Base-by-base conservation (phyloP, 2,888 invertebrate genomes). In the Spodoptera exigua region DNA sequence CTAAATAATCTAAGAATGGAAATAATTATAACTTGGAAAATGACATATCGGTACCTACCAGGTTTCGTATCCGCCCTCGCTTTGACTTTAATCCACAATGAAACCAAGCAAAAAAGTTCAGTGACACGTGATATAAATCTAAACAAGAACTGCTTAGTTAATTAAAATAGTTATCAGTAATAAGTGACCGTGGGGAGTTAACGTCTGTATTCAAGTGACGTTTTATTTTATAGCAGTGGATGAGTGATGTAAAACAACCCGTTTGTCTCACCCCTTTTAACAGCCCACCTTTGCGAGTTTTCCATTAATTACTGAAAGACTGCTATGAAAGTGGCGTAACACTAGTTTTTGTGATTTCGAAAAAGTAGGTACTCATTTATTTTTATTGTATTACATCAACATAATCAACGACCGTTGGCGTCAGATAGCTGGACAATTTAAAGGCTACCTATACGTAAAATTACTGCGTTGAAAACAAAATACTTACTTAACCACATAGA, bases 221-320 rank as follows among this genome's bases (percentile, higher is more conserved):
- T 41, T 47, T 36, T 54, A 55, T 72, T 67, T 55, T 12, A 60
- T 56, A 39, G 7, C 67, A 74, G 76, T 81, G 81, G 81, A 74
- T 84, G 80, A 70, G 75, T 49, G 70, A 59, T 80, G 81, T 82
- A 81, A 85, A 82, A 71, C 78, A 81, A 87, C 81, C 83, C 71
- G 76, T 57, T 70, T 62, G 82, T 88, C 81, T 91, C 90, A 89
- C 90, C 92, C 92, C 89, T 92, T 92, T 92, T 90, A 89, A 90
- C 84, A 85, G 76, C 89, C 83, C 85, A 80, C 87, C 84, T 85
- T 86, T 83, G 87, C 85, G 79, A 78, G 82, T 82, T 87, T 87
- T 85, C 80, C 83, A 85, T 83, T 92, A 93, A 93, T 93, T 93
- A 91, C 87, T 71, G 70, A 36, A 60, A 54, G 52, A 43, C 54